phyloP scores from a whole-genome alignment of 2,888 invertebrate genomes.

The Thumatha senex region DNA sequence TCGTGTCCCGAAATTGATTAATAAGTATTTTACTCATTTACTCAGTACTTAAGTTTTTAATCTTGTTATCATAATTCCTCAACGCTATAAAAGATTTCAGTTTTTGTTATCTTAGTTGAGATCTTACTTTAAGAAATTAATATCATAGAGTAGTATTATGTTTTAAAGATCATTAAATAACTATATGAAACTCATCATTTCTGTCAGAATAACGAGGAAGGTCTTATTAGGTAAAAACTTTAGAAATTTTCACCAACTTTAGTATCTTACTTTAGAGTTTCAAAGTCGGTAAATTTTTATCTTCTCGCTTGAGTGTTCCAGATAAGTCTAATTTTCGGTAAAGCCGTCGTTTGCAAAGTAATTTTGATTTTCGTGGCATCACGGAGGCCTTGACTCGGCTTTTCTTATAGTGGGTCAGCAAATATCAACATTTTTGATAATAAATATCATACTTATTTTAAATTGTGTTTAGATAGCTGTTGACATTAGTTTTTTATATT shows the following conservation, averaged over 20 bases:
- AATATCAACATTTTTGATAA: no score
- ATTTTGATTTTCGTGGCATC: conserved; percentile 29
- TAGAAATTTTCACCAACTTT: conserved; percentile 33
- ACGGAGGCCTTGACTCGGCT: conserved; percentile 21
- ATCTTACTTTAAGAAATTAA: no score
- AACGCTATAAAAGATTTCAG: no score
- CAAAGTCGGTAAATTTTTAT: conserved; percentile 23
- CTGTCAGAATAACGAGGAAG: conserved; percentile 22
- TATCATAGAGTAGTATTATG: no score
- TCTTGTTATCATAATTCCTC: no score
- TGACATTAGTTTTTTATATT: no score
- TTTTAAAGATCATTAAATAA: neutral
- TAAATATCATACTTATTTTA: no score
- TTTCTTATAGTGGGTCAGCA: neutral
- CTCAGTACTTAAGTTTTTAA: no score
- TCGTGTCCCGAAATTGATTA: no score
- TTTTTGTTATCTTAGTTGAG: no score
- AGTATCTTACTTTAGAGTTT: conserved; percentile 28
- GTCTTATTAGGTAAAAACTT: conserved; percentile 29
- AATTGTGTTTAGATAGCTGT: no score
- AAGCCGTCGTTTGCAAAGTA: conserved; percentile 28
- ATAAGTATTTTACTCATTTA: no score
- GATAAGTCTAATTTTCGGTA: conserved; percentile 27
- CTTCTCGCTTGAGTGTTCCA: conserved; percentile 30
- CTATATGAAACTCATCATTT: conserved; percentile 34